phyloP scores from a whole-genome alignment of 2,113 vertebrate species.

The Canis aureus region DNA sequence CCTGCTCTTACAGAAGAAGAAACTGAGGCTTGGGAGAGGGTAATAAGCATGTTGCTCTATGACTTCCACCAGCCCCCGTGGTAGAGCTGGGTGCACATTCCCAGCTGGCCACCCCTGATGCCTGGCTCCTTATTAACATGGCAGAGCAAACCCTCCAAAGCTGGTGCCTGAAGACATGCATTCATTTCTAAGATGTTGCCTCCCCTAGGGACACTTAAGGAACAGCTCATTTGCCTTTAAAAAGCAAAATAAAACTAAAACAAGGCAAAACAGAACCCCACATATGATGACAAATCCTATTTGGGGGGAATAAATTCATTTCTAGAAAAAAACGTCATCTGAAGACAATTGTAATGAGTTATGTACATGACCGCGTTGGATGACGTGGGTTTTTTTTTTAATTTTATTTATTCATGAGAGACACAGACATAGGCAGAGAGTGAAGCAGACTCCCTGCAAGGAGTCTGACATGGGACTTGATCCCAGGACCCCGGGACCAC shows the following conservation, averaged over 20 bases:
- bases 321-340: background rate
- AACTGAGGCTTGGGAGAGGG: background rate
- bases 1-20: background rate
- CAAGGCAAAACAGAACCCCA: background rate
- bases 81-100: background rate
- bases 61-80: rapidly evolving
- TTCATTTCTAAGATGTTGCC: no score
- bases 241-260: background rate
- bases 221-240: background rate
- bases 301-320: background rate
- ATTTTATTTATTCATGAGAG: no score
- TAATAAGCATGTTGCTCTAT: rapidly evolving
- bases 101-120: rapidly evolving
- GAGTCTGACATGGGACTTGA: no score
- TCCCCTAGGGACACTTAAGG: background rate
- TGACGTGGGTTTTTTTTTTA: rapidly evolving
- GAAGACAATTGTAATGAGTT: background rate
- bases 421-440: no score
- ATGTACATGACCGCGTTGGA: rapidly evolving
- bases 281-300: rapidly evolving
- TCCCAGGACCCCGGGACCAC: no score
- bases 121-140: rapidly evolving
- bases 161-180: rapidly evolving
- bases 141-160: rapidly evolving
- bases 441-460: no score